Evolutionary conservation across 2,113 vertebrate genomes (phyloP).

Genomic region (Brachirus orientalis): DNA sequence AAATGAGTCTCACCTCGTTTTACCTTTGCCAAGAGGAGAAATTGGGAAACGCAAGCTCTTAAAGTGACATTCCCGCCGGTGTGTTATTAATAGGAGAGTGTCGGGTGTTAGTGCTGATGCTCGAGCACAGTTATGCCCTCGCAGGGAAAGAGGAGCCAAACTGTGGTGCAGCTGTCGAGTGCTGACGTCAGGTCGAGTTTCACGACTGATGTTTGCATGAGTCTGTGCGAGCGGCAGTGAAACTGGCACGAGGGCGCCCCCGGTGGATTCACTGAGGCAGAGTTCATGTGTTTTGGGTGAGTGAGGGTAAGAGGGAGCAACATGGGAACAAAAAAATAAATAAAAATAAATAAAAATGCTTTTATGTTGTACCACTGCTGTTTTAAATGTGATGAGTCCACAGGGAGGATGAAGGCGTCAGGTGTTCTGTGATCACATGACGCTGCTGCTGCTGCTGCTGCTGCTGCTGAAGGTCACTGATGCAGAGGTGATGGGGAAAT

Average conservation of each 20-base stretch:
- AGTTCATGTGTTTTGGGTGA: conserved; percentile 7
- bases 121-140: conserved; percentile 68
- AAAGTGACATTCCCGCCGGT: conserved; percentile 51
- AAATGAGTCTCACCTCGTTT: conserved; percentile 35
- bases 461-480: conserved; percentile 50
- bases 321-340: not conserved
- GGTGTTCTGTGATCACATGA: conserved; percentile 42
- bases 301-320: conserved; percentile 3
- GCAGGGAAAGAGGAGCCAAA: conserved; percentile 66
- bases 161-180: conserved; percentile 72
- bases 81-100: conserved; percentile 69
- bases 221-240: conserved; percentile 16
- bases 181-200: conserved; percentile 63
- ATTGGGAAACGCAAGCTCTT: conserved; percentile 7
- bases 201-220: conserved; percentile 39
- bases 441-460: too few relatives aligned
- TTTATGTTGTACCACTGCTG: conserved; percentile 37
- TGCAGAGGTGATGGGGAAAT: too few relatives aligned
- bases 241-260: conserved; percentile 60
- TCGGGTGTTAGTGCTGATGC: conserved; percentile 50
- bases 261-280: conserved; percentile 36
- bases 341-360: not conserved
- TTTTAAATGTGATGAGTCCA: conserved; percentile 13
- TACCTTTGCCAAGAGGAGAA: conserved; percentile 14
- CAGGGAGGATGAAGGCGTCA: conserved; percentile 22